Conservation (phyloP, 2,888 invertebrate species). For the Drosophila stalkeri region DNA sequence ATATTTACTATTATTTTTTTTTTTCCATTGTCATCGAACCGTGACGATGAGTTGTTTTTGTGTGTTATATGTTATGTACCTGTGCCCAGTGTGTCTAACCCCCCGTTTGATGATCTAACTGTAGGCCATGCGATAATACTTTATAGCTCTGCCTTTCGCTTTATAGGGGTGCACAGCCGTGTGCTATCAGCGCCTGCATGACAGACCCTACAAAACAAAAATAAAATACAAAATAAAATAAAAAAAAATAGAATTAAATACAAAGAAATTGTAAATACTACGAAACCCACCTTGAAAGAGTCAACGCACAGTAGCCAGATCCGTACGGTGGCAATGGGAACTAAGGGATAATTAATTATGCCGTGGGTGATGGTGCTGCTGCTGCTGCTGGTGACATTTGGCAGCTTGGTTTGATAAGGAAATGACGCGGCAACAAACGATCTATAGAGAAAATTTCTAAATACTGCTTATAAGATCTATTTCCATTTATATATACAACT, state of each 20-base stretch:
- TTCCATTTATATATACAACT: constrained; percentile 13
- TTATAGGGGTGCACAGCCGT: constrained; percentile 66
- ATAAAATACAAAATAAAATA: too few relatives aligned
- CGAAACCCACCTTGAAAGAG: constrained; percentile 38
- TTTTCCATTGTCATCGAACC: constrained; percentile 73
- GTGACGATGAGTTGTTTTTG: constrained; percentile 68
- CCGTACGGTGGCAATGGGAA: constrained; percentile 6
- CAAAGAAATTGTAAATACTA: constrained; percentile 18
- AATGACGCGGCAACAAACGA: constrained; percentile 62
- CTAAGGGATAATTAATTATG: constrained; percentile 72
- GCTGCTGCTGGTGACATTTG: constrained; percentile 58
- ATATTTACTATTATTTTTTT: constrained; percentile 45
- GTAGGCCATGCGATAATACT: constrained; percentile 77
- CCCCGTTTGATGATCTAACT: constrained; percentile 76
- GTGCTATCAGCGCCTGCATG: constrained; percentile 67
- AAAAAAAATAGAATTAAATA: not conserved
- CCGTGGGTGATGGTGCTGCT: constrained; percentile 43
- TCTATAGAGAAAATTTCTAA: constrained; percentile 26
- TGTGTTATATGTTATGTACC: constrained; percentile 59
- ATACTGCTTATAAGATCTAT: constrained; percentile 16
- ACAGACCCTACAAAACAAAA: constrained; percentile 22
- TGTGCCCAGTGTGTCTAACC: constrained; percentile 57
- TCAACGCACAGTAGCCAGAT: constrained; percentile 40
- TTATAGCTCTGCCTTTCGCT: constrained; percentile 54
- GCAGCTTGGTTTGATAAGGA: constrained; percentile 70